Evolutionary conservation across 2,888 invertebrate genomes (phyloP).

Genomic region (Campaea margaritaria): DNA sequence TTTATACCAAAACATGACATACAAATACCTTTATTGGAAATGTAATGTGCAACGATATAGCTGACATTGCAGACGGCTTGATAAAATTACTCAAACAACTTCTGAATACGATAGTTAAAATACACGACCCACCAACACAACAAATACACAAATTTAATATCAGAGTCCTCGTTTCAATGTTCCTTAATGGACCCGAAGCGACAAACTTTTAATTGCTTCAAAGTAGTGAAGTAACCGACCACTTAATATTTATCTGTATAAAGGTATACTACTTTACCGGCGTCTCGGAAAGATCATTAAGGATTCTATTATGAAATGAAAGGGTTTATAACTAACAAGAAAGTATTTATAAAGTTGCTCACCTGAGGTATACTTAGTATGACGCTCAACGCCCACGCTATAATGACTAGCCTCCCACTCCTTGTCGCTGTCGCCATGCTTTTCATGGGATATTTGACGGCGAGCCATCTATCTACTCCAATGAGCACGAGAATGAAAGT

Average conservation of each 20-base stretch:
- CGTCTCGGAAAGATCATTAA: conserved; percentile 5
- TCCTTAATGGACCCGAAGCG: conserved; percentile 22
- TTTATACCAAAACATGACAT: too few species aligned
- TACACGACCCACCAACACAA: neutral
- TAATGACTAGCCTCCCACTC: conserved; percentile 87
- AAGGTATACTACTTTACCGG: conserved; percentile 2
- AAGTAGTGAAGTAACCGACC: conserved; percentile 32
- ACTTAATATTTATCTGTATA: conserved; percentile 33
- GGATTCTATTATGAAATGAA: neutral
- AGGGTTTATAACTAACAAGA: neutral
- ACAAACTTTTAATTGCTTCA: conserved; percentile 53
- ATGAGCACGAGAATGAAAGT: conserved; percentile 93
- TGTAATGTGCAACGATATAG: too few species aligned
- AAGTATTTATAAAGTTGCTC: conserved; percentile 56
- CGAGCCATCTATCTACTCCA: conserved; percentile 92
- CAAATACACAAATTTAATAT: conserved; percentile 4
- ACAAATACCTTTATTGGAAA: too few species aligned
- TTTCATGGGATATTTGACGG: conserved; percentile 92
- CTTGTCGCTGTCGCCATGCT: conserved; percentile 87
- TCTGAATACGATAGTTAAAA: neutral
- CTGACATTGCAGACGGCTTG: too few species aligned
- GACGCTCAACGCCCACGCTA: conserved; percentile 90
- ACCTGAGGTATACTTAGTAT: conserved; percentile 94
- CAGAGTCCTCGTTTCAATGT: conserved; percentile 8
- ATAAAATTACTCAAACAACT: neutral